Base-by-base conservation (phyloP, 2,113 vertebrate genomes). In the Bungarus multicinctus region DNA sequence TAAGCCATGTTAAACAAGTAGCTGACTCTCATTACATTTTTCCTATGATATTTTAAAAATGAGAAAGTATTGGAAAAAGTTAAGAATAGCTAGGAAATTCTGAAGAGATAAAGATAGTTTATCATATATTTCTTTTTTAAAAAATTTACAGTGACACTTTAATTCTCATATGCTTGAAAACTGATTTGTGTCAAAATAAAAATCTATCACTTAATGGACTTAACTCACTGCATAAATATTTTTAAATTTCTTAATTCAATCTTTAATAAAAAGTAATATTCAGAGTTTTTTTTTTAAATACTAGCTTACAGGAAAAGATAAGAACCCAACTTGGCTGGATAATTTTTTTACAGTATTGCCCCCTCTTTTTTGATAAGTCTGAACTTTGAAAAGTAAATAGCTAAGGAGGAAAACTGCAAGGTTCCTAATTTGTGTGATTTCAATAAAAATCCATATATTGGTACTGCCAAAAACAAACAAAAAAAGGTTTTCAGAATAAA, bases 1-100 rank as follows among this genome's bases (percentile, higher is more conserved):
- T 97, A 96, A 96, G 94, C 94, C 91, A 96, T 97, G 95, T 98
- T 97, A 97, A 97, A 97, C 96, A 98, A 98, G 97, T 96, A 95
- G 89, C 89, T 92, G 91, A 95, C 95, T 97, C 96, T 97, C 95
- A 95, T 98, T 97, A 95, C 34, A 92, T 95, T 96, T 95, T 96
- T 97, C 94, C 91, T 96, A 94, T 91, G 92, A 93, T 69, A 93
- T 96, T 96, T 94, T 96, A 95, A 96, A 96, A 94, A 93, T 94
- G 95, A 96, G 93, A 94, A 95, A 86, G 22, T 87, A 43, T 25
- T 57, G 89, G 2, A 27, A 74, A 94, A 91, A 88, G 92, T 30
- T 89, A 93, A 74, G 89, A 87, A 90, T 25, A 81, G 58, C 7
- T 12, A 43, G 52, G 91, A 92, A 50, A 89, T 23, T 54, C 34